Evolutionary conservation across 2,888 invertebrate species (phyloP), one percentile per base, ranked within the genome.

Genomic region (Lasioglossum zephyrum): DNA sequence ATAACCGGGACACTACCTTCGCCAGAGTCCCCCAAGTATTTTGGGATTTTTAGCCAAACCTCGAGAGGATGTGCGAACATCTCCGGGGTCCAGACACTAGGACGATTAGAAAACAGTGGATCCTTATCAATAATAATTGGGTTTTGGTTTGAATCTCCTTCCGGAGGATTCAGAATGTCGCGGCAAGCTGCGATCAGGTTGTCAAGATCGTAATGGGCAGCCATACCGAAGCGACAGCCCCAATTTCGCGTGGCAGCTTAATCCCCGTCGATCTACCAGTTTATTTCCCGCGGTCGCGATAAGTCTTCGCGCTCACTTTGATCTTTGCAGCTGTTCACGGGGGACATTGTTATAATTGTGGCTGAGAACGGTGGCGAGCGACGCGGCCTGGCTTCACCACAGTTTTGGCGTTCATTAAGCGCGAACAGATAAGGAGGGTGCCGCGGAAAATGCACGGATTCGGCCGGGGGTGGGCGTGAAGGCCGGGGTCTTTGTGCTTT

Each of bases 281-380:
- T 87, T 87, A 87, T 87, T 88, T 85, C 86, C 73, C 83, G 73
- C 77, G 49, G 84, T 78, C 80, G n/a, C 80, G 83, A 84, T 88
- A 88, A 84, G 90, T 86, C 88, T 90, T 90, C 90, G 66, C 87
- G 73, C 72, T 88, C 78, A 39, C 88, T 90, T 90, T 90, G 89
- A 90, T 90, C 88, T 88, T 75, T 22, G 39, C 74, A 82, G 79
- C 39, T 73, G 16, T n/a, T 44, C 47, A 53, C 39, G 31, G 63
- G 77, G 73, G 79, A 82, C 82, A 84, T 88, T 87, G 88, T 90
- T 80, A 66, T 70, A 81, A 89, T 89, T 89, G 89, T 88, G 81
- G 6, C 73, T 72, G 57, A 73, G 86, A 82, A 84, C 18, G 9
- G 79, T 73, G 75, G 74, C 81, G 84, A 77, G 83, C 77, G 84